Percentiles rank a stretch among this genome's conserved stretches.
Evolutionary conservation across 2,113 vertebrate species (phyloP).

Genomic region (Cheirogaleus medius): DNA sequence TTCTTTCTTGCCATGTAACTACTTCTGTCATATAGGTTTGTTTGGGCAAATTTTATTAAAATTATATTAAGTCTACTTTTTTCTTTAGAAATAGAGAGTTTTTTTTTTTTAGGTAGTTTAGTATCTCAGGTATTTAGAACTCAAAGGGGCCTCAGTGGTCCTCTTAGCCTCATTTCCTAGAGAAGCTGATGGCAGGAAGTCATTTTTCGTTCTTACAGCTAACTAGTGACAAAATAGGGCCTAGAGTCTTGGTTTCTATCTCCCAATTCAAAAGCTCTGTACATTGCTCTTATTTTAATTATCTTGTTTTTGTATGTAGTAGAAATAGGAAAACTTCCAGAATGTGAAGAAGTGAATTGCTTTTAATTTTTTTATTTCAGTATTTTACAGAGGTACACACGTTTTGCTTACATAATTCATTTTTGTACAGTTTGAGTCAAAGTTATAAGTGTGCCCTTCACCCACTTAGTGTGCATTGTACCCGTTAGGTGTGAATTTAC

Average conservation of each 20-base stretch:
- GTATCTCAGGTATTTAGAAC: background rate
- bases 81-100: background rate
- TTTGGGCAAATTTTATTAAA: background rate
- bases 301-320: background rate
- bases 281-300: background rate
- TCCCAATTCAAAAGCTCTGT: background rate
- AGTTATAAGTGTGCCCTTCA: no score
- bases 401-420: no score
- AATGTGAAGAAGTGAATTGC: background rate
- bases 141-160: background rate
- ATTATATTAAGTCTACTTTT: background rate
- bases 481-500: no score
- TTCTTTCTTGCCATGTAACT: background rate
- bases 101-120: background rate
- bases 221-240: background rate
- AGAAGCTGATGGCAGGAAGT: background rate
- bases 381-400: no score
- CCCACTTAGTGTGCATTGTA: no score
- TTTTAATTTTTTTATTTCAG: background rate
- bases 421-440: no score
- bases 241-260: background rate
- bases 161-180: background rate
- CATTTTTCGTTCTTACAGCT: background rate
- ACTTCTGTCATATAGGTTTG: background rate
- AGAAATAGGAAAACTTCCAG: constrained; percentile 1